Base-by-base conservation (phyloP, 2,888 invertebrate species). In the Erebia palarica region DNA sequence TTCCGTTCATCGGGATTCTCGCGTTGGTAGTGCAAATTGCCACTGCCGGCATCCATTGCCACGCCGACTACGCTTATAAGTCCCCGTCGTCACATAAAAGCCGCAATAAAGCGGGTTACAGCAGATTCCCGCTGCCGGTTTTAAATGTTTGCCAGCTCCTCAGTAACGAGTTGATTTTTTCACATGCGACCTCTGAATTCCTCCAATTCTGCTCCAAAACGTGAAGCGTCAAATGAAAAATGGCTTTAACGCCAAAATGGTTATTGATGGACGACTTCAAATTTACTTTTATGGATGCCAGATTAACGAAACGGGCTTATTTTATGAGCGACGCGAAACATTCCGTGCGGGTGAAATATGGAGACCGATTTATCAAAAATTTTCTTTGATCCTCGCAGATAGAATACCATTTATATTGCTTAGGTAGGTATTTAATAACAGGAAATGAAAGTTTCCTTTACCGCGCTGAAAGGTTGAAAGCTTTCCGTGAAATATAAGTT, bases 181-280 rank as follows among this genome's bases (percentile, higher is more conserved):
- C 75, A 79, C 79, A 80, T 76, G 81, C 84, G 84, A 87, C 86
- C 84, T 86, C 84, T 85, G 85, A 85, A 81, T 82, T 81, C 77
- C 81, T 77, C 77, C 81, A 83, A 84, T 86, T 87, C 82, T 80
- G 82, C 83, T 85, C 85, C 84, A 78, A 82, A 84, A 84, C 84
- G 84, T 81, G 81, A 79, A 76, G 77, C 79, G 82, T 76, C 80
- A 82, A 86, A 90, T 90, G 91, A 92, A 91, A 90, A 90, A 92
- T 89, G 86, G 88, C 84, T 87, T 88, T 85, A 80, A 89, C 88
- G 91, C 91, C 91, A 89, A 84, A 89, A 87, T 83, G 84, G 86
- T 91, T 91, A 91, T 92, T 91, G 90, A 92, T 92, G 91, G 81
- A 81, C 79, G 83, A 82, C 82, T 80, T 84, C 79, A 82, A 86